Evolutionary conservation across 2,888 invertebrate genomes (phyloP), one percentile per base, ranked within the genome.

Genomic region (Oxytorus armatus): DNA sequence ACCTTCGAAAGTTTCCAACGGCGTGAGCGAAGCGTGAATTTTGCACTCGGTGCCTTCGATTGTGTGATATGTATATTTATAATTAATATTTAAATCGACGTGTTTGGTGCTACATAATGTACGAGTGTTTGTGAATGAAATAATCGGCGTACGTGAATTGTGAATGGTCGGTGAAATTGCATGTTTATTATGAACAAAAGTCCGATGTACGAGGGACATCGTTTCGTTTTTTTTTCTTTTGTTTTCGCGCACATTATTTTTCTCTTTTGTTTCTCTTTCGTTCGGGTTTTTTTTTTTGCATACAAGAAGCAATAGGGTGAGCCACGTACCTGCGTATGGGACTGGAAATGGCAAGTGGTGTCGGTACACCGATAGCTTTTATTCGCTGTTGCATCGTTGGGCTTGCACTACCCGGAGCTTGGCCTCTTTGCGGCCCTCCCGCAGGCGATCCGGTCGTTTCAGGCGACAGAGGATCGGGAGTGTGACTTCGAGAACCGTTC

Each of bases 331-430:
- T 96, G 93, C 97, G 93, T 86, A 97, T 96, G 79, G 97, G 97
- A 93, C 97, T 97, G 93, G 95, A 96, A 93, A 97, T 94, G 7
- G 97, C 96, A 73, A 97, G 94, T 44, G 97, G 97, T 82, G 97
- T 97, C 77, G 97, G 97, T 85, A 97, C 97, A 66, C 97, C 97
- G 77, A 97, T 94, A 79, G 97, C 96, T 92, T 97, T 97, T 89
- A 97, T 96, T 89, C 97, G 94, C 92, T 97, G 97, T 92, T 97
- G 97, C 96, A 97, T 96, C 65, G 97, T 97, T 74, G 97, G 97
- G 88, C 97, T 96, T 33, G 95, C 94, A 76, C 94, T 92, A 83
- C 93, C 93, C 77, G 91, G 90, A 82, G 92, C 81, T 89, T 88
- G 88, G 61, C 83, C 82, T 49, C 85, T 82, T 81, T 90, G 87